Base-by-base conservation (phyloP, 2,888 invertebrate genomes). In the Cataglyphis livida region DNA sequence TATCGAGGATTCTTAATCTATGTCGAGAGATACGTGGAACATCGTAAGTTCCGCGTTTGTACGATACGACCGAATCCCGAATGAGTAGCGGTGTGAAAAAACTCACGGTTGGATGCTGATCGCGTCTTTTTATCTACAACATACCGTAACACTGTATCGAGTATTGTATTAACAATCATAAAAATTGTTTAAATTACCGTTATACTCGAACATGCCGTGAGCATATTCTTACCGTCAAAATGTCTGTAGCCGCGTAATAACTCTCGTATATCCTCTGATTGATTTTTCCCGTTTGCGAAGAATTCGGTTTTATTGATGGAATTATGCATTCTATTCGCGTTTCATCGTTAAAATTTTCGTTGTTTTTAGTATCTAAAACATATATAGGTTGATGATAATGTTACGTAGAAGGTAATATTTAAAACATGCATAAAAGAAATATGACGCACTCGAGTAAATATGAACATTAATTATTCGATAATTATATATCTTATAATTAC, bases 201-300 rank as follows among this genome's bases (percentile, higher is more conserved):
- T 6, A 51, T 61, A 12, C n/a, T 35, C 32, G 7, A n/a, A 41
- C 3, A n/a, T 9, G 6, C 9, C 12, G 41, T 10, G 25, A 44
- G 12, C 25, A 51, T 7, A n/a, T 18, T 78, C 93, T 92, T 94
- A 96, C 96, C 95, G 96, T 97, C 91, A 97, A 96, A 91, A 97
- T 97, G 92, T 97, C 97, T 1, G 97, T 97, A 61, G 97, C 97
- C 1, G 97, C 97, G 93, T 97, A 97, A 94, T 97, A 97, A 91
- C 96, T 97, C 92, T 96, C 96, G 89, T 94, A 92, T 78, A 94
- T 90, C 89, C 93, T 93, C 65, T 92, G 91, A 88, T 88, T 91
- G 25, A 91, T 87, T 88, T 92, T 93, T 28, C 91, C 89, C 18
- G 91, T 89, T 38, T 89, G 90, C 25, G 82, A 73, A 5, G 76